Evolutionary conservation across 2,888 invertebrate genomes (phyloP).

Genomic region (Strigamia transsilvanica): DNA sequence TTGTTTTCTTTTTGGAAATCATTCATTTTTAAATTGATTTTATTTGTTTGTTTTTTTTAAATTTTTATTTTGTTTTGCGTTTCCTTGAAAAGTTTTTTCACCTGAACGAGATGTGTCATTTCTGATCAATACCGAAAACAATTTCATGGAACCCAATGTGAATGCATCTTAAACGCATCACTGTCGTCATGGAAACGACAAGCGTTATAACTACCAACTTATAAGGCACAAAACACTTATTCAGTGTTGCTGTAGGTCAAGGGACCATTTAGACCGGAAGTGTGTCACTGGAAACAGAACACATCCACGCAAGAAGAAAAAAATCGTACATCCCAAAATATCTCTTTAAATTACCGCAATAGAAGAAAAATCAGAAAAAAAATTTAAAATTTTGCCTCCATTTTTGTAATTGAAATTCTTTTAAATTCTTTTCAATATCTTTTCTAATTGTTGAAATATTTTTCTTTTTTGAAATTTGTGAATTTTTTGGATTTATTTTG

Average conservation of each 20-base stretch:
- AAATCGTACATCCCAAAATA: too few relatives aligned
- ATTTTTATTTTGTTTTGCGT: background rate
- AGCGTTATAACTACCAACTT: background rate
- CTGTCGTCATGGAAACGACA: background rate
- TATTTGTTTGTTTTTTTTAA: background rate
- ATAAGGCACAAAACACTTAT: background rate
- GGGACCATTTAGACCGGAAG: conserved; percentile 20
- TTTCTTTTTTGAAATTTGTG: too few relatives aligned
- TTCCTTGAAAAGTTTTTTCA: background rate
- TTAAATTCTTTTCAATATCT: too few relatives aligned
- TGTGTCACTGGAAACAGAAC: conserved; percentile 1
- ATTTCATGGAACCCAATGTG: conserved; percentile 2
- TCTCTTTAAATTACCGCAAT: too few relatives aligned
- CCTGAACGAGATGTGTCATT: background rate
- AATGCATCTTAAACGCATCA: background rate
- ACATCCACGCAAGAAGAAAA: background rate
- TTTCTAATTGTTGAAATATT: too few relatives aligned
- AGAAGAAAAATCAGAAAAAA: too few relatives aligned
- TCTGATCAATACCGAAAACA: conserved; percentile 3
- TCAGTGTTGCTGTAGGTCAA: background rate
- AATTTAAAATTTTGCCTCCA: too few relatives aligned
- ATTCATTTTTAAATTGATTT: background rate
- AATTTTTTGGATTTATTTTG: too few relatives aligned
- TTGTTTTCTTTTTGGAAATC: background rate
- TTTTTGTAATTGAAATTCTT: too few relatives aligned